A percentile compares a stretch with the other conserved stretches of the same genome.
These are phyloP conservation scores for Vicugna pacos DNA, from an alignment of 2,113 vertebrate genomes.

Conservation along the genomic window DNA sequence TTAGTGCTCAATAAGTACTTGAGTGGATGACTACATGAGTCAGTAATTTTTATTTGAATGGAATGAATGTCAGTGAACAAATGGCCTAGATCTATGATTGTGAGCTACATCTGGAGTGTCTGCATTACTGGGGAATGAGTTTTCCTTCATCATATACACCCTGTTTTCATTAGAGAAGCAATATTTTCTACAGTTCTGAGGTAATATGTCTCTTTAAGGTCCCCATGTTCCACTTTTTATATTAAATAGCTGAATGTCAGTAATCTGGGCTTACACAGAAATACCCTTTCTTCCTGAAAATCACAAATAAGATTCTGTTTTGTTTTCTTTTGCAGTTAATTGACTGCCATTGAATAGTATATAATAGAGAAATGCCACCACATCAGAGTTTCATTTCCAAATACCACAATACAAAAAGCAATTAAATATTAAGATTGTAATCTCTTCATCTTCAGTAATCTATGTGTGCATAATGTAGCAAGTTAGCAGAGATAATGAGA, in stretches of 20 bases:
- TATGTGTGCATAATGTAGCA: conserved; percentile 59
- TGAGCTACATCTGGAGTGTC: background rate
- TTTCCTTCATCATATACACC: background rate
- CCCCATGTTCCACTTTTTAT: background rate
- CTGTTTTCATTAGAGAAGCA: background rate
- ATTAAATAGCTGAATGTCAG: conserved; percentile 21
- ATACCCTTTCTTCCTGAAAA: conserved; percentile 29
- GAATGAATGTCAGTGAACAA: background rate
- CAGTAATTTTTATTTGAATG: background rate
- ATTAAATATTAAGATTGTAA: conserved; percentile 70
- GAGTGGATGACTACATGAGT: background rate
- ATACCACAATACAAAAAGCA: conserved; percentile 69
- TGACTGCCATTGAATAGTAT: conserved; percentile 56
- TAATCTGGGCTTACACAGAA: conserved; percentile 25
- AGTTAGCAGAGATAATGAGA: conserved; percentile 75
- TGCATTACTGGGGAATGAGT: background rate
- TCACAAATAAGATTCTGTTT: conserved; percentile 38
- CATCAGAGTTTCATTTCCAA: conserved; percentile 74
- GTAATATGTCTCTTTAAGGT: background rate
- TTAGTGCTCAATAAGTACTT: background rate
- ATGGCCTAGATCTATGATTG: background rate
- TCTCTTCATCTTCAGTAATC: conserved; percentile 62
- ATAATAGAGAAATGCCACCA: conserved; percentile 63
- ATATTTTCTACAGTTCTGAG: background rate
- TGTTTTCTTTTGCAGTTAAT: conserved; percentile 67